Conservation (phyloP, 1,140 invertebrate genomes). For the Drosophila lacertosa region DNA sequence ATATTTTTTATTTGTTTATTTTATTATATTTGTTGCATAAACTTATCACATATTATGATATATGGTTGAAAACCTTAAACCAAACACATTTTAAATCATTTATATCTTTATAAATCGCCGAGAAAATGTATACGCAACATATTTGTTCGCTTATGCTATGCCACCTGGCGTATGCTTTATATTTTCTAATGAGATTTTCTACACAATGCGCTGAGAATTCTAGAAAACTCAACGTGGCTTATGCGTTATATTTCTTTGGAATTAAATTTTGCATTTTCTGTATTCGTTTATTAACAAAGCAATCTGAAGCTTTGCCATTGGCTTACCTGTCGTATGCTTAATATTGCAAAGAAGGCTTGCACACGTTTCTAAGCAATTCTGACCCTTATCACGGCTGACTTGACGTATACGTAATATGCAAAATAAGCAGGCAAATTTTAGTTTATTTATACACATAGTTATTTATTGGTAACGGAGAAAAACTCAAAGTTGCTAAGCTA, state of each 20-base stretch:
- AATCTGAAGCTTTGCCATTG: background rate
- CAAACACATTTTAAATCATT: background rate
- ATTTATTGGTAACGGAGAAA: background rate
- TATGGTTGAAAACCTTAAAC: background rate
- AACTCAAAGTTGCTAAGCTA: background rate
- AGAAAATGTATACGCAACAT: background rate
- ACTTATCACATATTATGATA: background rate
- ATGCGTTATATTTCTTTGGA: constrained; percentile 8
- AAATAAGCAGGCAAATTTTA: background rate
- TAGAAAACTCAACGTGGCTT: background rate
- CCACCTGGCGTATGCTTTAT: constrained; percentile 6
- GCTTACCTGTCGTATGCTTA: constrained; percentile 17
- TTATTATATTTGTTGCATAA: background rate
- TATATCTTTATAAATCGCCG: background rate
- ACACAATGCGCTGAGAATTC: background rate
- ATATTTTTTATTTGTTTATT: background rate
- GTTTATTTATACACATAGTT: background rate
- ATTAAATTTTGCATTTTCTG: background rate
- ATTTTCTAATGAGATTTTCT: background rate
- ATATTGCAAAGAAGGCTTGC: constrained; percentile 3
- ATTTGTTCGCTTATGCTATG: background rate
- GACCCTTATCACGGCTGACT: background rate
- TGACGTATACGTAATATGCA: constrained; percentile 7
- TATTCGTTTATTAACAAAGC: background rate
- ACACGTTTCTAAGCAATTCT: background rate